Percentiles rank a stretch among this genome's conserved stretches.
These are phyloP conservation scores for Sebastes trivittatus DNA, from an alignment of 2,797 vertebrate genomes.

Conservation along the genomic window DNA sequence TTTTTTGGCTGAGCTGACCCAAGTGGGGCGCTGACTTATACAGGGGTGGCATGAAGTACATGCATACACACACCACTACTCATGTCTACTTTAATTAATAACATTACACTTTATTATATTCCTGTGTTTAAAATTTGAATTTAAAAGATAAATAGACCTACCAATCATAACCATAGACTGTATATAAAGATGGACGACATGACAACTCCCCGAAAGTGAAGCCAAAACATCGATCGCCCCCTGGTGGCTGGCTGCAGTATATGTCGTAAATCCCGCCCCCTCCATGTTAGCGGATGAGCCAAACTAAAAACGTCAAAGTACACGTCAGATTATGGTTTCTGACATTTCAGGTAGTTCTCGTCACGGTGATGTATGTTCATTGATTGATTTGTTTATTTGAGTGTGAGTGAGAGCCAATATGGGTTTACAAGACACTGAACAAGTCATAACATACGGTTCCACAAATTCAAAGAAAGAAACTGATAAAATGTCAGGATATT, in stretches of 20 bases:
- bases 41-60: neutral
- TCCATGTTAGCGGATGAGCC: too few relatives aligned
- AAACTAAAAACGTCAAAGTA: too few relatives aligned
- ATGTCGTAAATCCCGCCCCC: too few relatives aligned
- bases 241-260: too few relatives aligned
- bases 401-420: too few relatives aligned
- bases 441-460: too few relatives aligned
- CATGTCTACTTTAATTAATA: neutral
- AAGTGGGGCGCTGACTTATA: neutral
- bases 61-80: neutral
- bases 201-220: neutral
- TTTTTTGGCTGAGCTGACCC: neutral
- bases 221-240: neutral
- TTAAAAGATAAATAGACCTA: neutral
- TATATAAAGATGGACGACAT: neutral
- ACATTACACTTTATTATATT: neutral
- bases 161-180: neutral
- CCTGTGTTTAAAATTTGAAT: neutral
- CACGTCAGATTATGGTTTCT: rapidly evolving
- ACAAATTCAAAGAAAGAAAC: too few relatives aligned
- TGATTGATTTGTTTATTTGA: too few relatives aligned
- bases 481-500: too few relatives aligned
- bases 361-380: too few relatives aligned
- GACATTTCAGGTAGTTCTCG: rapidly evolving
- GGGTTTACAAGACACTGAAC: too few relatives aligned